These are phyloP conservation scores for Semotilus atromaculatus DNA, from an alignment of 2,797 vertebrate species.

Conservation along the genomic window DNA sequence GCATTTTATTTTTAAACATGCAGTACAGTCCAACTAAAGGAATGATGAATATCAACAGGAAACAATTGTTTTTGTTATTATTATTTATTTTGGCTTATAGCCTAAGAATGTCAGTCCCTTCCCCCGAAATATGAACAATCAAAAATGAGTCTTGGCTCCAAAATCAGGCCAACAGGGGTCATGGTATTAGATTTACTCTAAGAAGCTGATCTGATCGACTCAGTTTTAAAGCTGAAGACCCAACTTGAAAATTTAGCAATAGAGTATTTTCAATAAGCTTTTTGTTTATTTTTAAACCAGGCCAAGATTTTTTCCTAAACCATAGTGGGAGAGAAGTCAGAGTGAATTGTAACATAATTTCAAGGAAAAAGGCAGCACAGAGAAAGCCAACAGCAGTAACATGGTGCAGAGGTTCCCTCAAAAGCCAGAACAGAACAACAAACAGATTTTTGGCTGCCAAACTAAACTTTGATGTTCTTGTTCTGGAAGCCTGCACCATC, in stretches of 20 bases:
- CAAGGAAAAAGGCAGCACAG: neutral
- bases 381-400: conserved; percentile 13
- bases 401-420: conserved; percentile 12
- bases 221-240: neutral
- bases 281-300: conserved; percentile 6
- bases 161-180: conserved; percentile 20
- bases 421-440: conserved; percentile 33
- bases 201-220: neutral
- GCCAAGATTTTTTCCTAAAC: conserved; percentile 23
- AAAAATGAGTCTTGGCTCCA: conserved; percentile 38
- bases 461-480: conserved; percentile 23
- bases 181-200: conserved; percentile 28
- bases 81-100: conserved; percentile 41
- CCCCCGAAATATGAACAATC: conserved; percentile 13
- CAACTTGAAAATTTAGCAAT: neutral
- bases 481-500: conserved; percentile 18
- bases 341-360: conserved; percentile 19
- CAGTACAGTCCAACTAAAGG: conserved; percentile 44
- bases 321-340: conserved; percentile 8
- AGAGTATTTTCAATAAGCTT: neutral
- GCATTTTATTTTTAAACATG: conserved; percentile 50
- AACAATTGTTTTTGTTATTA: neutral
- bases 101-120: conserved; percentile 10
- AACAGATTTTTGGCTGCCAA: conserved; percentile 41
- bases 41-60: conserved; percentile 48